Evolutionary conservation across 2,113 vertebrate genomes (phyloP), one percentile per base, ranked within the genome.

Genomic region (Antennarius striatus): DNA sequence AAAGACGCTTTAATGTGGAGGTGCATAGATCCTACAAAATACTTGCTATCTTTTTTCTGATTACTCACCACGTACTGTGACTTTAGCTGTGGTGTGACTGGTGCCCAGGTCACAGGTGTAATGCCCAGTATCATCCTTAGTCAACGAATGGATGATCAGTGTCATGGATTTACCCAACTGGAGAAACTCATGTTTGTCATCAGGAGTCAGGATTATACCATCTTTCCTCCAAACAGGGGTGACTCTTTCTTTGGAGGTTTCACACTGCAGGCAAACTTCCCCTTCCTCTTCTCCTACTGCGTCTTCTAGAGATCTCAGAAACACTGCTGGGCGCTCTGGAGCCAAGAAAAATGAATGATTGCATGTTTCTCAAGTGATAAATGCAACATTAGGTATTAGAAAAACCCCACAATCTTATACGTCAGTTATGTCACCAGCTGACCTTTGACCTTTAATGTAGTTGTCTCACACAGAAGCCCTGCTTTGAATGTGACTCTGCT

Each of bases 221-320:
- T 97, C 94, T 74, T 98, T 99, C 57, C 86, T 94, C 96, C 97
- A 98, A 11, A 95, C 72, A 1, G 96, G 94, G 0, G 62, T 88
- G 9, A 94, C 92, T 7, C 89, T 91, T 9, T 94, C 92, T 63
- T 96, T 95, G 15, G 97, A 99, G 55, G 93, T 91, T 63, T 96
- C 95, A 13, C 96, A 98, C 29, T 96, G 90, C 73, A 98, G 80
- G 12, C 92, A 89, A 74, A 96, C 84, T 1, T 88, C 77, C 2
- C 94, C 91, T 54, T 86, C 73, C 49, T 97, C 96, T 66, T 98
- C 96, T 2, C 89, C 95, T 0, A 86, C 86, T 16, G 81, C 82
- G 0, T 98, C 95, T 0, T 98, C 96, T 79, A 98, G 68, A 10
- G 91, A 91, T 63, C 94, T 96, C 84, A 98, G 89, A 82, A 98